Evolutionary conservation across 2,113 vertebrate genomes (phyloP).

Genomic region (Carassius auratus): DNA sequence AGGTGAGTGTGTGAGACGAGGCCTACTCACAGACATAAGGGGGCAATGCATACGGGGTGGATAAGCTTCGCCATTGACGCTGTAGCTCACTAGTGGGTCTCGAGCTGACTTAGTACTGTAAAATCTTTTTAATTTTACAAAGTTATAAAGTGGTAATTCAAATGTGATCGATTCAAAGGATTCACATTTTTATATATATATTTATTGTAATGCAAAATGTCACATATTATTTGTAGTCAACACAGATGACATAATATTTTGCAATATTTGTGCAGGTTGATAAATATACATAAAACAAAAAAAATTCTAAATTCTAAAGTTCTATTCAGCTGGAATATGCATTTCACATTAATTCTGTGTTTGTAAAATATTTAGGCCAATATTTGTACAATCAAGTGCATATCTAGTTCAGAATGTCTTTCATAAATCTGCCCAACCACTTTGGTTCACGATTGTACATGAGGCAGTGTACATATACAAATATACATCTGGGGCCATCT

Average conservation of each 20-base stretch:
- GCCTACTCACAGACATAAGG: slow-evolving; percentile 38
- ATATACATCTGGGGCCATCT: not conserved
- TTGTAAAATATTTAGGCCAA: not conserved
- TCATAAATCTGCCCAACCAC: not conserved
- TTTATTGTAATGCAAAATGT: not conserved
- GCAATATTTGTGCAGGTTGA: not conserved
- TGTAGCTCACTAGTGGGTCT: slow-evolving; percentile 58
- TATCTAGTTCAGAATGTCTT: not conserved
- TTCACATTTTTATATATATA: not conserved
- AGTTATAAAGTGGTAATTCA: not conserved
- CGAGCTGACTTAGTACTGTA: slow-evolving; percentile 57
- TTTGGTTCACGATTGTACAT: not conserved
- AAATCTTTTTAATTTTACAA: not conserved
- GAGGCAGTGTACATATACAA: not conserved
- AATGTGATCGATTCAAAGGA: not conserved
- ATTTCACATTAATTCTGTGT: not conserved
- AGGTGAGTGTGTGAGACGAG: slow-evolving; percentile 82
- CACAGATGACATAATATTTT: not conserved
- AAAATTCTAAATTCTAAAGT: not conserved
- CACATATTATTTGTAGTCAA: not conserved
- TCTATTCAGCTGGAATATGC: not conserved
- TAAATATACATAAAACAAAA: not conserved
- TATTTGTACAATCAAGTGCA: not conserved
- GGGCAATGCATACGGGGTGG: slow-evolving; percentile 23
- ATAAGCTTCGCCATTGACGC: slow-evolving; percentile 47